Evolutionary conservation across 2,888 invertebrate species (phyloP), one percentile per base, ranked within the genome.

Genomic region (Lamellibrachia columna): DNA sequence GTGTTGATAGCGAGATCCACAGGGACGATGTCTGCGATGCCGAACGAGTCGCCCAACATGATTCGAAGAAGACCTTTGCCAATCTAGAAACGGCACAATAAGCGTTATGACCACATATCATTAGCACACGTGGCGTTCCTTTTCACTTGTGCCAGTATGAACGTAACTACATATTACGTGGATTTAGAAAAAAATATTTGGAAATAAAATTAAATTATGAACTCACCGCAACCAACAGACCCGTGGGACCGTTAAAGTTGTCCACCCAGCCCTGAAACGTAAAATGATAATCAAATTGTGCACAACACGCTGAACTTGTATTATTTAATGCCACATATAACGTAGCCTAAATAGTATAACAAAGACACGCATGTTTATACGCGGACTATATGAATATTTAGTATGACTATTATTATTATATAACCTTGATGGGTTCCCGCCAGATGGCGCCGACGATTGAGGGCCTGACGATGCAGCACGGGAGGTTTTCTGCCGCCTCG

Each of bases 241-340:
- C 15, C 0, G 98, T 98, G 0, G 99, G 98, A 0, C 99, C 99
- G 95, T 99, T 99, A 96, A 98, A 98, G 91, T 99, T 99, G 94
- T 98, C 98, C 0, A 98, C 98, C 99, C 99, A 99, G 0, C 99
- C 99, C 95, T 95, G 93, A 52, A 92, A 94, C 52, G 55, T 6
- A 93, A 40, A 22, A 3, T 15, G 22, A 40, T 1, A 40, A 40
- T 55, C 55, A 9, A 55, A 55, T 75, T 22, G 75, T 22, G 6
- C n/a, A 75, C 75, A 22, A 75, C 75, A 75, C 75, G 11, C 40
- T 40, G 22, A 22, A 75, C 15, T 15, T 6, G 1, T 6, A 75
- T 15, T 75, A 75, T 22, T 22, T 15, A 75, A 22, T 22, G n/a
- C 22, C 15, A 11, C 6, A 15, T 6, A 75, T 22, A 3, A 22